Evolutionary conservation across 1,140 invertebrate species (phyloP).

Genomic region (Anastatus disparis): DNA sequence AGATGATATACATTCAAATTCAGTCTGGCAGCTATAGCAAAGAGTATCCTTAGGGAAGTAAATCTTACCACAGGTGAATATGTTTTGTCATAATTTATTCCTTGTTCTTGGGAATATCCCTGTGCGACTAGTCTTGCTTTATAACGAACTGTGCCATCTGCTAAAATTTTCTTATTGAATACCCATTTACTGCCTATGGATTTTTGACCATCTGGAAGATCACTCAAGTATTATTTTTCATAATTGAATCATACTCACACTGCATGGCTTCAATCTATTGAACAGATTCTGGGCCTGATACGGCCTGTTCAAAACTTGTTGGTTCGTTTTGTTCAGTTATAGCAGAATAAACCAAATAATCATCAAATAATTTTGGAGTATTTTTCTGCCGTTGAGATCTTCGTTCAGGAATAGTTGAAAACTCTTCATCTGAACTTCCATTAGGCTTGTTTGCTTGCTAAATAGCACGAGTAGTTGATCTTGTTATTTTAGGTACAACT

Average conservation of each 20-base stretch:
- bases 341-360: not conserved
- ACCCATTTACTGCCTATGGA: too few species aligned
- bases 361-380: not conserved
- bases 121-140: slow-evolving; percentile 41
- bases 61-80: slow-evolving; percentile 46
- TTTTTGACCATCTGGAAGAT: too few species aligned
- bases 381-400: not conserved
- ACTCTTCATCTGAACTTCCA: too few species aligned
- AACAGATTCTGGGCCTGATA: not conserved
- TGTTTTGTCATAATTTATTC: slow-evolving; percentile 52
- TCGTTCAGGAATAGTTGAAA: too few species aligned
- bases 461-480: too few species aligned
- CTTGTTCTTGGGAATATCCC: too few species aligned
- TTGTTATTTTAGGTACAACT: not conserved
- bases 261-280: not conserved
- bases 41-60: slow-evolving; percentile 49
- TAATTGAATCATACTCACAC: not conserved
- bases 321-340: not conserved
- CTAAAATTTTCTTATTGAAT: too few species aligned
- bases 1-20: slow-evolving; percentile 42
- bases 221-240: not conserved
- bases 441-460: too few species aligned
- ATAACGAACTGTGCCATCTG: too few species aligned
- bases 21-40: too few species aligned
- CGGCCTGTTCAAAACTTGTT: not conserved